Evolutionary conservation across 2,888 invertebrate species (phyloP).

Genomic region (Micropterix aruncella): DNA sequence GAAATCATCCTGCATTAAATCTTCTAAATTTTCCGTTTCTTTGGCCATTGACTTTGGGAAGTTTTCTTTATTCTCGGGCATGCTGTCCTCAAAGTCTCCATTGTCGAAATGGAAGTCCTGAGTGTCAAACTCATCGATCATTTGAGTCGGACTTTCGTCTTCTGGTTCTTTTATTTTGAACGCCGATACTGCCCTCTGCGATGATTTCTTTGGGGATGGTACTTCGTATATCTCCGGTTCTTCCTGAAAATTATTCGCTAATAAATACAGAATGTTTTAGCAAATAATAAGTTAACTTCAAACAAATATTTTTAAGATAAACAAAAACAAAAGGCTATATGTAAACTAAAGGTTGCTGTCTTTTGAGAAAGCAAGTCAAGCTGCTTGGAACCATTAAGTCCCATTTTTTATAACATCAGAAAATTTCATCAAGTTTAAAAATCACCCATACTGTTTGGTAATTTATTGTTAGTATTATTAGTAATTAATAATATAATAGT

Average conservation of each 20-base stretch:
- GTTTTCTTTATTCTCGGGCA: constrained; percentile 9
- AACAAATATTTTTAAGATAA: no score
- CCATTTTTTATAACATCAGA: no score
- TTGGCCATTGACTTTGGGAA: constrained; percentile 17
- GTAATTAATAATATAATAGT: no score
- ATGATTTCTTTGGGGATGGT: constrained; percentile 8
- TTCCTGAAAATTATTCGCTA: background rate
- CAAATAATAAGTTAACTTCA: no score
- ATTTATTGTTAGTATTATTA: no score
- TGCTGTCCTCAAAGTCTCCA: constrained; percentile 27
- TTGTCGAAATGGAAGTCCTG: constrained; percentile 32
- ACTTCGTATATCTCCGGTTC: constrained; percentile 6
- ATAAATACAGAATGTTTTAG: background rate
- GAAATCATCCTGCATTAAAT: constrained; percentile 32
- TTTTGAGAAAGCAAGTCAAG: background rate
- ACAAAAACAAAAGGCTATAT: background rate
- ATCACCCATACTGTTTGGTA: no score
- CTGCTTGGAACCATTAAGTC: no score
- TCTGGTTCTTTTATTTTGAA: constrained; percentile 35
- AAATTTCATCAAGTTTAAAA: no score
- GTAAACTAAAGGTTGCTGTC: background rate
- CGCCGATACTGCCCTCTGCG: constrained; percentile 19
- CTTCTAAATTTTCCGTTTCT: constrained; percentile 25
- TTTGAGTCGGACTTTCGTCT: constrained; percentile 28
- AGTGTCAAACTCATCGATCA: constrained; percentile 33